phyloP scores from a whole-genome alignment of 2,888 invertebrate species.

The Teleiodes luculella region DNA sequence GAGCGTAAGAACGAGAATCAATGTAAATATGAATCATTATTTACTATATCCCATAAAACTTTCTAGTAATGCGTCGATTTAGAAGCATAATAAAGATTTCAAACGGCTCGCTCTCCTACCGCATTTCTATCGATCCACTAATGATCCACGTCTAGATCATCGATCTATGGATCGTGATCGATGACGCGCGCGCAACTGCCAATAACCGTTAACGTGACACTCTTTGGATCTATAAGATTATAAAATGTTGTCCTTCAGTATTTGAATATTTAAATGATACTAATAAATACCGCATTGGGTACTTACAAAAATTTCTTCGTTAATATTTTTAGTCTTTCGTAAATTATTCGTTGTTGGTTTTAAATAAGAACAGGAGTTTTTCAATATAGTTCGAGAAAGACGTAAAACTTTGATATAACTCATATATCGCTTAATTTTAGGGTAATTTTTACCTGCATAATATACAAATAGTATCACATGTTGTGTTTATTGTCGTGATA shows the following conservation, averaged over 20 bases:
- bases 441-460: too few relatives aligned
- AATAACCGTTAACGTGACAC: slow-evolving; percentile 39
- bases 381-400: too few relatives aligned
- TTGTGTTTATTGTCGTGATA: too few relatives aligned
- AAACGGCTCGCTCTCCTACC: not conserved
- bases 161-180: slow-evolving; percentile 49
- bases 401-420: too few relatives aligned
- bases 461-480: too few relatives aligned
- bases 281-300: slow-evolving; percentile 12
- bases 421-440: too few relatives aligned
- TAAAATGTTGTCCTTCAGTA: slow-evolving; percentile 5
- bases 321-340: not conserved
- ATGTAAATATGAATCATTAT: too few relatives aligned
- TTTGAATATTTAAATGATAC: not conserved
- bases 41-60: not conserved
- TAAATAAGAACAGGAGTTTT: too few relatives aligned
- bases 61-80: not conserved
- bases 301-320: not conserved
- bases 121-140: slow-evolving; percentile 15
- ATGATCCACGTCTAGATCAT: slow-evolving; percentile 40
- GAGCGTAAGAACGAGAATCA: too few relatives aligned
- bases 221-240: slow-evolving; percentile 26
- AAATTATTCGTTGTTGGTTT: not conserved
- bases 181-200: slow-evolving; percentile 37
- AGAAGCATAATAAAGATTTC: slow-evolving; percentile 8